These are phyloP conservation scores for Stylophora pistillata DNA, from an alignment of 64 coral and sea anemone genomes.

Conservation along the genomic window DNA sequence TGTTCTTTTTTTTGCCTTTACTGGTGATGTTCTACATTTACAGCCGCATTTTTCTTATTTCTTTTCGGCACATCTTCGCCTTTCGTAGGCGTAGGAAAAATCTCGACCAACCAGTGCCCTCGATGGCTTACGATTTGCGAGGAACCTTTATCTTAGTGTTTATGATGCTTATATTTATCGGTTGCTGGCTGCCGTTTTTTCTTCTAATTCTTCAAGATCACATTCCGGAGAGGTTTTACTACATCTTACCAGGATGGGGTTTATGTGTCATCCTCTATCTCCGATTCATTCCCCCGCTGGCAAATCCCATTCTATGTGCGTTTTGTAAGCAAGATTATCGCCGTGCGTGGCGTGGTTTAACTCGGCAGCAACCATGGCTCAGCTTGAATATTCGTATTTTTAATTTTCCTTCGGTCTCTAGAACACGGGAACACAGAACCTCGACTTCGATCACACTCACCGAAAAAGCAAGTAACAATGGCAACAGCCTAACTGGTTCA, in stretches of 20 bases:
- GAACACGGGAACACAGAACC: constrained; percentile 12
- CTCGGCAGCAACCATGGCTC: not conserved
- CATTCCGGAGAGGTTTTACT: not conserved
- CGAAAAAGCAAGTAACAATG: not conserved
- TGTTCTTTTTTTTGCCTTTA: constrained; percentile 21
- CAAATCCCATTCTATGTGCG: constrained; percentile 27
- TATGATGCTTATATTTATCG: constrained; percentile 26
- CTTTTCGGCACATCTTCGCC: constrained; percentile 19
- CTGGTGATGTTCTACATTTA: constrained; percentile 1
- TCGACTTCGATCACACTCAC: not conserved
- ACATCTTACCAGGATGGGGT: not conserved
- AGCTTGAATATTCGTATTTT: not conserved
- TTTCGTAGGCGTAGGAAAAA: constrained; percentile 11
- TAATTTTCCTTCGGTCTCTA: not conserved
- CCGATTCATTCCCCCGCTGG: constrained; percentile 12
- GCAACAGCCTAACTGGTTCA: not conserved
- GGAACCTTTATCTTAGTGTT: constrained; percentile 8
- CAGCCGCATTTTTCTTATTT: constrained; percentile 1
- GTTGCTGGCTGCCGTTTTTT: constrained; percentile 42
- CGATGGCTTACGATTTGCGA: constrained; percentile 7
- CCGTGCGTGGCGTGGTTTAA: constrained; percentile 2
- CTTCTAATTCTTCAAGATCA: constrained; percentile 34
- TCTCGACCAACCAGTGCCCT: constrained; percentile 2
- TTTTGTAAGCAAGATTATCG: constrained; percentile 36
- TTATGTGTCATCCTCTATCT: constrained; percentile 15